A percentile compares a stretch with the other conserved stretches of the same genome.
phyloP scores from a whole-genome alignment of 1,140 invertebrate genomes.

The Armadillidium nasatum region DNA sequence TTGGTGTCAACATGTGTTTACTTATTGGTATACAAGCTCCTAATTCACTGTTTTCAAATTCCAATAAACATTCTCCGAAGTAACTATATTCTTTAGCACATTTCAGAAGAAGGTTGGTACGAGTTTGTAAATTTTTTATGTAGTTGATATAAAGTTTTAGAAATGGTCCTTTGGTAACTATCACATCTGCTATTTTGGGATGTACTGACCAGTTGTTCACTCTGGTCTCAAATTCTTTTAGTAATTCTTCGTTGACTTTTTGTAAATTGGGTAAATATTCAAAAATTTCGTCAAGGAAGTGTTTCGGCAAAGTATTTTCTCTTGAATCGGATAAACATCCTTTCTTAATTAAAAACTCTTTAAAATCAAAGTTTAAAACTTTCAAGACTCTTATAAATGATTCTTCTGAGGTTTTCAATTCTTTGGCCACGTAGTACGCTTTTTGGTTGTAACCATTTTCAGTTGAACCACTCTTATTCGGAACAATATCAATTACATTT shows the following conservation, averaged over 20 bases:
- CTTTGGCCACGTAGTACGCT: conserved; percentile 58
- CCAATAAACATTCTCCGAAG: conserved; percentile 60
- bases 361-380: conserved; percentile 65
- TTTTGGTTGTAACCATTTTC: conserved; percentile 29
- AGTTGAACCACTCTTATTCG: too few species aligned
- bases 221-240: conserved; percentile 61
- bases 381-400: conserved; percentile 65
- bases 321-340: conserved; percentile 50
- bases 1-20: conserved; percentile 71
- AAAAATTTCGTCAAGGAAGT: conserved; percentile 58
- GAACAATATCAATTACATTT: too few species aligned
- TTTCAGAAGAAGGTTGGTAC: conserved; percentile 60
- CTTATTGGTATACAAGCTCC: conserved; percentile 62
- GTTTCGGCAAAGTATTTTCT: conserved; percentile 53
- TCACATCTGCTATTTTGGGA: conserved; percentile 65
- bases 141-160: conserved; percentile 69
- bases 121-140: conserved; percentile 65
- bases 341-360: conserved; percentile 51
- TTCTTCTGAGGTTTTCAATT: conserved; percentile 65
- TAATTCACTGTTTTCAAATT: conserved; percentile 62
- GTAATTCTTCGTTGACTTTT: conserved; percentile 61
- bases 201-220: conserved; percentile 59
- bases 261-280: conserved; percentile 58
- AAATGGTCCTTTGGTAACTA: conserved; percentile 70
- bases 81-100: conserved; percentile 58